Conservation (phyloP, 2,113 vertebrate genomes). For the Cathartes aura region DNA sequence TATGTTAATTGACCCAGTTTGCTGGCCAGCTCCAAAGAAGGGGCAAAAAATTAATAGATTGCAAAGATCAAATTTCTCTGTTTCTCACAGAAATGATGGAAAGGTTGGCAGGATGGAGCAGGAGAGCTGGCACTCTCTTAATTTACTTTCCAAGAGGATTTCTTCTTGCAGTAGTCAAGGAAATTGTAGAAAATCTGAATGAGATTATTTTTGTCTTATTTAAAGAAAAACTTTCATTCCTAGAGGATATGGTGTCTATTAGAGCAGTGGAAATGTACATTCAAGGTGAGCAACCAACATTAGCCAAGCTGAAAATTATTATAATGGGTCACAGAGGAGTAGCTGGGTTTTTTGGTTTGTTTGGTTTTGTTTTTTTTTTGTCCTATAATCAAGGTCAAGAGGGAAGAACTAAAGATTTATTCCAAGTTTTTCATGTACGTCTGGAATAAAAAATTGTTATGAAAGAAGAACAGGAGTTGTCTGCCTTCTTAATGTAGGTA, state of each 20-base stretch:
- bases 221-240: not conserved
- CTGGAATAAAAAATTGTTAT: not conserved
- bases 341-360: not conserved
- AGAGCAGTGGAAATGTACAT: not conserved
- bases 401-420: slow-evolving; percentile 15
- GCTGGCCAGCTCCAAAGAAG: not conserved
- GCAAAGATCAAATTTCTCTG: not conserved
- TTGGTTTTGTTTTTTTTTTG: not conserved
- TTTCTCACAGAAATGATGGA: not conserved
- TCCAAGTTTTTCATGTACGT: not conserved
- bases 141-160: not conserved
- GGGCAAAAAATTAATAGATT: not conserved
- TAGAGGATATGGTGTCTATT: not conserved
- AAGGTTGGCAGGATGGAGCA: not conserved
- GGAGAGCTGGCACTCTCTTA: not conserved
- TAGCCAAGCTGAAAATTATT: slow-evolving; percentile 26
- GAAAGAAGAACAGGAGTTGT: not conserved
- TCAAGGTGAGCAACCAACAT: not conserved
- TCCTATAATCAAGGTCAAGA: slow-evolving; percentile 9
- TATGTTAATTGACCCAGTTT: slow-evolving; percentile 41
- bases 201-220: not conserved
- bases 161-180: not conserved
- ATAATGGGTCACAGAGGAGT: not conserved
- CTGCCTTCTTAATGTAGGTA: not conserved
- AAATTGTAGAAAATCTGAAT: not conserved